These are phyloP conservation scores for Ctenomys sociabilis DNA, from an alignment of 2,113 vertebrate genomes.

Conservation along the genomic window DNA sequence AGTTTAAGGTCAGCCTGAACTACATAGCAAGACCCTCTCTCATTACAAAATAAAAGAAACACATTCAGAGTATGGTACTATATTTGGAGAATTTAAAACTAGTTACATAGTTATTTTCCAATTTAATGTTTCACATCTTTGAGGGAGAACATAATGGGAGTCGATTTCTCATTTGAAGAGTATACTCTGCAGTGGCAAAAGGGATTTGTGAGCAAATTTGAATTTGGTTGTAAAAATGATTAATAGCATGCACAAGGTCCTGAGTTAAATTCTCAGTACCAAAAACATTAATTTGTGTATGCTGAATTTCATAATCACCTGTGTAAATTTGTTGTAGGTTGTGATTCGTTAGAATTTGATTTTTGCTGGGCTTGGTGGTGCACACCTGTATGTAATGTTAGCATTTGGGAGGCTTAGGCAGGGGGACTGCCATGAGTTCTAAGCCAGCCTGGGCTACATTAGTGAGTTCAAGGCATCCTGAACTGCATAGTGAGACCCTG, in stretches of 20 bases:
- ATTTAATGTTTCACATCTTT: not conserved
- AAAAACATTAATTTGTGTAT: not conserved
- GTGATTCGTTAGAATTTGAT: not conserved
- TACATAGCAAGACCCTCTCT: not conserved
- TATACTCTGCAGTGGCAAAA: not conserved
- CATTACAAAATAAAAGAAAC: not conserved
- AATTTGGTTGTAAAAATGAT: conserved; percentile 25
- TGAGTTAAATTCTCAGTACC: no score
- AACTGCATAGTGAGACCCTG: not conserved
- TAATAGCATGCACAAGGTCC: no score
- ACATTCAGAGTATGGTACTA: not conserved
- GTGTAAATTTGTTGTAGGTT: not conserved
- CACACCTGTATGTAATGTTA: not conserved
- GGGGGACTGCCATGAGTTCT: not conserved
- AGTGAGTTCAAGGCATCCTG: not conserved
- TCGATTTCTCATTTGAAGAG: not conserved
- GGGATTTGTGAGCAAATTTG: not conserved
- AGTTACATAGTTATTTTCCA: not conserved
- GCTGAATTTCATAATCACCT: not conserved
- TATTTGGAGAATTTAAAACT: conserved; percentile 33
- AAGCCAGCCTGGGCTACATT: not conserved
- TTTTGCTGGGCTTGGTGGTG: not conserved
- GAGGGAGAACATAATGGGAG: not conserved
- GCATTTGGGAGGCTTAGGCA: not conserved
- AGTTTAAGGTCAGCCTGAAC: not conserved